Conservation (phyloP, 2,797 vertebrate species). For the Chrosomus eos region DNA sequence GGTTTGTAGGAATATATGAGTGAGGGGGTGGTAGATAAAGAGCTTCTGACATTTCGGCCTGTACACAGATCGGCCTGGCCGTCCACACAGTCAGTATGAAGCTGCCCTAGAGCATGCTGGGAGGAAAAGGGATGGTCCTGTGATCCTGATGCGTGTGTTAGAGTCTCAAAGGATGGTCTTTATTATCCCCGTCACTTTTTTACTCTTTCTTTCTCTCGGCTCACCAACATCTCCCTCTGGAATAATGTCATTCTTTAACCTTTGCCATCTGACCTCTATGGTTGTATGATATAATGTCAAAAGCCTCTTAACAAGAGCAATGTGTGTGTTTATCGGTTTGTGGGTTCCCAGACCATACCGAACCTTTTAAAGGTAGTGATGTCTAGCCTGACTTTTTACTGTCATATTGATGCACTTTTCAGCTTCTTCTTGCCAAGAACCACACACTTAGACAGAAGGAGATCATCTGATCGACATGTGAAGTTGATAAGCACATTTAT, state of each 20-base stretch:
- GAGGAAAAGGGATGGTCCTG: constrained; percentile 37
- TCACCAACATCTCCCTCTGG: constrained; percentile 20
- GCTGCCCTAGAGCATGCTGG: constrained; percentile 44
- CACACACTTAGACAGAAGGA: background rate
- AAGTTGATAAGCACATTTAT: background rate
- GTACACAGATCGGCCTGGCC: constrained; percentile 10
- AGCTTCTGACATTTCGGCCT: constrained; percentile 41
- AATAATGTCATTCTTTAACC: constrained; percentile 22
- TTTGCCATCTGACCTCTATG: constrained; percentile 10
- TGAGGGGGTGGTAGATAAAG: constrained; percentile 30
- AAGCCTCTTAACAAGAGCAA: background rate
- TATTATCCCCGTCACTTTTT: constrained; percentile 25
- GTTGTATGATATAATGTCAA: constrained; percentile 25
- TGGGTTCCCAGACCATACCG: background rate
- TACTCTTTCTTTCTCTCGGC: background rate
- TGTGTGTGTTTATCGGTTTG: background rate
- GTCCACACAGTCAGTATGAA: background rate
- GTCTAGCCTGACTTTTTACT: background rate
- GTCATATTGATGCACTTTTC: background rate
- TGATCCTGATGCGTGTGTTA: constrained; percentile 31
- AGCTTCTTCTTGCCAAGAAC: background rate
- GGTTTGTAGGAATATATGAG: constrained; percentile 37
- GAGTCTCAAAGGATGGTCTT: constrained; percentile 32
- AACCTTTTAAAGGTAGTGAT: background rate
- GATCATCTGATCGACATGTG: background rate